Conservation (phyloP, 2,888 invertebrate genomes). For the Elysia crispata region DNA sequence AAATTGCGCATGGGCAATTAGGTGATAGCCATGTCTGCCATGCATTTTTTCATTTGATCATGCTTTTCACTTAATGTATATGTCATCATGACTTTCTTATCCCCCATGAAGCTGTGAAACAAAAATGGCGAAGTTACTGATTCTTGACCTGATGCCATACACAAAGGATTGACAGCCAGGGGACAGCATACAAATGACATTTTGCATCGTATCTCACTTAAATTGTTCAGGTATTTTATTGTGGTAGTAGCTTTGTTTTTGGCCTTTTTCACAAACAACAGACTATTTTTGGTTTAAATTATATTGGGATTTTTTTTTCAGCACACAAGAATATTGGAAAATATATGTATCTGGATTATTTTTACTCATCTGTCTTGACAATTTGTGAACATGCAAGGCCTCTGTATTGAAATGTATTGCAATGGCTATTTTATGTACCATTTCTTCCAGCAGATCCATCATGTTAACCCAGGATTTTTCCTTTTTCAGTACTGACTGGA, state of each 20-base stretch:
- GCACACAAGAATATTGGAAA: no score
- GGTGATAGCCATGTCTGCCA: neutral
- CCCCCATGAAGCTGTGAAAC: constrained; percentile 49
- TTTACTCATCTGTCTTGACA: no score
- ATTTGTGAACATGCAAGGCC: no score
- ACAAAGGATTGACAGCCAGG: constrained; percentile 49
- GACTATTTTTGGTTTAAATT: no score
- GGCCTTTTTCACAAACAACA: constrained; percentile 22
- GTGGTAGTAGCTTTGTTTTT: constrained; percentile 48
- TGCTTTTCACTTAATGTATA: constrained; percentile 39
- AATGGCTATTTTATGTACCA: no score
- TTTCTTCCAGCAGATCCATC: no score
- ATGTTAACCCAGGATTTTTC: no score
- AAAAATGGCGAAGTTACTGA: constrained; percentile 50
- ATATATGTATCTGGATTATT: no score
- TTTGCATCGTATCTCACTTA: constrained; percentile 50
- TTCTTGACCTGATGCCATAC: constrained; percentile 49
- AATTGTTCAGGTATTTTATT: constrained; percentile 50
- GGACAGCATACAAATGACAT: constrained; percentile 51
- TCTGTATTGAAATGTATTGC: no score
- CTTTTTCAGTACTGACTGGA: no score
- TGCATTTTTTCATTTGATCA: constrained; percentile 25
- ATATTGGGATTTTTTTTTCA: no score
- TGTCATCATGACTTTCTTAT: constrained; percentile 50
- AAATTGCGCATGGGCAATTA: no score